Conservation (phyloP, 2,888 invertebrate species). For the Drosophila kanekoi region DNA sequence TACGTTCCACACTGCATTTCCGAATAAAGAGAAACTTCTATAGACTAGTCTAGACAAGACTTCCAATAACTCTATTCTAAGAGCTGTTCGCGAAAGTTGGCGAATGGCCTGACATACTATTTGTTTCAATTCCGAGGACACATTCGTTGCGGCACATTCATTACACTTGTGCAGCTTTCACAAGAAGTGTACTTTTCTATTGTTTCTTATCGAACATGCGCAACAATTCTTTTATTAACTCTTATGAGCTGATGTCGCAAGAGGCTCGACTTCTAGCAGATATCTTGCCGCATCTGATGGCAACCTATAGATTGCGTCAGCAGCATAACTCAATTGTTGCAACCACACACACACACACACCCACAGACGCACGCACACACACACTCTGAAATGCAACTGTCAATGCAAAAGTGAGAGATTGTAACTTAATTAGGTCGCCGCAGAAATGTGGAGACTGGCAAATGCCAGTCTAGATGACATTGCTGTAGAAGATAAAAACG, state of each 20-base stretch:
- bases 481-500: conserved; percentile 34
- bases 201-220: neutral
- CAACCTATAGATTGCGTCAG: conserved; percentile 14
- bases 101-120: neutral
- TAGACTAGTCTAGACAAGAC: no score
- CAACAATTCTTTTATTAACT: neutral
- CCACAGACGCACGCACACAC: conserved; percentile 6
- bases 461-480: conserved; percentile 62
- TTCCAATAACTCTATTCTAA: neutral
- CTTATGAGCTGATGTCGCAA: conserved; percentile 6
- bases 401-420: conserved; percentile 21
- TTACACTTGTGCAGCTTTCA: conserved; percentile 6
- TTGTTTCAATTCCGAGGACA: neutral
- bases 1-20: no score
- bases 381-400: conserved; percentile 34
- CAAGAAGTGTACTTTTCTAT: neutral
- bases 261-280: conserved; percentile 18
- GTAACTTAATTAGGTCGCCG: conserved; percentile 60
- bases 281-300: neutral
- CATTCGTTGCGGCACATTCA: no score
- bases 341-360: conserved; percentile 7
- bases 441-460: conserved; percentile 19
- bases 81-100: neutral
- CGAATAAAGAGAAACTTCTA: no score
- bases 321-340: conserved; percentile 47